Conservation (phyloP, 2,113 vertebrate genomes). For the Grus americana region DNA sequence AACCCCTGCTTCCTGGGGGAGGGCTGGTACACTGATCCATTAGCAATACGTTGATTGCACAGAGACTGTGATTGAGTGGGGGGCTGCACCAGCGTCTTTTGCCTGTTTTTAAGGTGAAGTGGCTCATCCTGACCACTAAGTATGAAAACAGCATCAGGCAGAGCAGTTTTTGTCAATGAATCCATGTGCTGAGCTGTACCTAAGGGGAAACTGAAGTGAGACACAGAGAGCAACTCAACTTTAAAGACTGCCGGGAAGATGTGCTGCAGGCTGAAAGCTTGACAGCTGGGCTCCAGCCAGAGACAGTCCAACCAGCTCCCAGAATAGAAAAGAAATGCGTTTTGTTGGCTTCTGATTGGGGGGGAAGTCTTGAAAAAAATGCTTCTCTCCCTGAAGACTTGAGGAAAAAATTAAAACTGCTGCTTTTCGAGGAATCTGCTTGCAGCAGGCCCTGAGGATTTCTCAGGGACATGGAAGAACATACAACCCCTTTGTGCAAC, state of each 20-base stretch:
- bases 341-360: background rate
- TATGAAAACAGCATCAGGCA: background rate
- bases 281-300: background rate
- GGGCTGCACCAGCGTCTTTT: background rate
- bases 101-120: background rate
- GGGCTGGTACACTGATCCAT: background rate
- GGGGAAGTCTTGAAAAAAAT: background rate
- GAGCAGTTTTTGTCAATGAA: background rate
- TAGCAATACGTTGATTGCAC: fast-evolving
- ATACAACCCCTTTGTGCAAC: background rate
- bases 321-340: background rate
- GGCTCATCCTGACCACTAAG: background rate
- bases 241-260: background rate
- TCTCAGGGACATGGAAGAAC: background rate
- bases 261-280: background rate
- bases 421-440: background rate
- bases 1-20: fast-evolving
- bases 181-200: background rate
- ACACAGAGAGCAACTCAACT: background rate
- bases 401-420: background rate
- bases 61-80: fast-evolving
- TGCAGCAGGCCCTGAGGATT: background rate
- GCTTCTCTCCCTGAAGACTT: background rate
- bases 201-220: background rate
- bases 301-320: background rate